Percentiles rank a stretch among this genome's conserved stretches.
Conservation (phyloP, 2,888 invertebrate genomes). For the Brenthis daphne region DNA sequence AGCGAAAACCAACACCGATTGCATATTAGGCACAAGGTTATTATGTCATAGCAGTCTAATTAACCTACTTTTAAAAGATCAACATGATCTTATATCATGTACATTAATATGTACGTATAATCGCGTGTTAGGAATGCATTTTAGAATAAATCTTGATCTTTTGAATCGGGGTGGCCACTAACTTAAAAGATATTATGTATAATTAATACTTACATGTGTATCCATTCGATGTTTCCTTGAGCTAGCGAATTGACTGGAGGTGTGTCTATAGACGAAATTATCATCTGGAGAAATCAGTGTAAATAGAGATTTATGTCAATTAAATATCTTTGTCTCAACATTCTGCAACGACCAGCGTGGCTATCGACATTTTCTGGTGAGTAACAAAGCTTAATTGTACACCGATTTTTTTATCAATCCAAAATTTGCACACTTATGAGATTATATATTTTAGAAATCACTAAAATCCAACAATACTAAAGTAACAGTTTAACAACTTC, state of each 20-base stretch:
- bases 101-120: not conserved
- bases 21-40: not conserved
- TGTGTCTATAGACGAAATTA: conserved; percentile 38
- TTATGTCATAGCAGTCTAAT: not conserved
- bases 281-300: conserved; percentile 17
- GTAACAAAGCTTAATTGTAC: too few species aligned
- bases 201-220: conserved; percentile 45
- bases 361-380: too few species aligned
- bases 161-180: conserved; percentile 49
- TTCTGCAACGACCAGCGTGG: too few species aligned
- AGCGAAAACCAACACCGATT: conserved; percentile 2
- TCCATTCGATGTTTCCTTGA: conserved; percentile 49
- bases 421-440: too few species aligned
- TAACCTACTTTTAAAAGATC: not conserved
- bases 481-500: too few species aligned
- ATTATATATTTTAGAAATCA: too few species aligned
- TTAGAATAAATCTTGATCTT: conserved; percentile 16
- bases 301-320: not conserved
- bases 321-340: not conserved
- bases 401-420: too few species aligned
- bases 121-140: conserved; percentile 2
- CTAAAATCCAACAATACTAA: too few species aligned
- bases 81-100: not conserved
- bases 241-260: conserved; percentile 51
- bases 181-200: conserved; percentile 51